A percentile compares a stretch with the other conserved stretches of the same genome.
Evolutionary conservation across 2,888 invertebrate genomes (phyloP).

Genomic region (Punctoribates punctum): DNA sequence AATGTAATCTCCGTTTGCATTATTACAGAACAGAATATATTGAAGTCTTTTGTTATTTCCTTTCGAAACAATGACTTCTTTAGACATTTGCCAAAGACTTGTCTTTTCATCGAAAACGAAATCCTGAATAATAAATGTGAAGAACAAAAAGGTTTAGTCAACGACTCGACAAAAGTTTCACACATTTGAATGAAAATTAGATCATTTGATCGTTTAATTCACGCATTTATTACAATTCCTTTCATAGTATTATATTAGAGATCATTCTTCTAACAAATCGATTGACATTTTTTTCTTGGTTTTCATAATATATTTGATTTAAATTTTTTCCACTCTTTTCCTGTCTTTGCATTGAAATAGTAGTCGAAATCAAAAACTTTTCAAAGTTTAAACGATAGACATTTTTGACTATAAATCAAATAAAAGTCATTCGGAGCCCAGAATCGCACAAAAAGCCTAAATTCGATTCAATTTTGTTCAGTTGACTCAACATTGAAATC

Average conservation of each 20-base stretch:
- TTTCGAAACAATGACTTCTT: not conserved
- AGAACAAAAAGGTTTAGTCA: not conserved
- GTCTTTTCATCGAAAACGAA: not conserved
- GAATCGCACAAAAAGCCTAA: not conserved
- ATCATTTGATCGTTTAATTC: no score
- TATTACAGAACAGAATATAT: not conserved
- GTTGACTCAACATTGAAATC: conserved; percentile 3
- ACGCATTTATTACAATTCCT: no score
- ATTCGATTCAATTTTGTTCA: conserved; percentile 13
- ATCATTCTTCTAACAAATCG: no score
- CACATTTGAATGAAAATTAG: no score
- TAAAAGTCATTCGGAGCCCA: conserved; percentile 6
- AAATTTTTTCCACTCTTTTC: not conserved
- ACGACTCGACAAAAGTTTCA: not conserved
- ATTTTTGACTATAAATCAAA: conserved; percentile 29
- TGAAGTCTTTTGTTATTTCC: not conserved
- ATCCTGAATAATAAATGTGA: not conserved
- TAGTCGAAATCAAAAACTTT: not conserved
- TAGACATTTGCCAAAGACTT: conserved; percentile 5
- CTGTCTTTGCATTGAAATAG: not conserved
- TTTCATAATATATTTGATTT: not conserved
- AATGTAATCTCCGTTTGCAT: conserved; percentile 1
- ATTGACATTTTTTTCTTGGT: not conserved
- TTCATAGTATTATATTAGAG: no score
- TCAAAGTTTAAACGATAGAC: not conserved